A percentile compares a stretch with the other conserved stretches of the same genome.
Evolutionary conservation across 2,888 invertebrate genomes (phyloP).

Genomic region (Pycnomerus fuliginosus): DNA sequence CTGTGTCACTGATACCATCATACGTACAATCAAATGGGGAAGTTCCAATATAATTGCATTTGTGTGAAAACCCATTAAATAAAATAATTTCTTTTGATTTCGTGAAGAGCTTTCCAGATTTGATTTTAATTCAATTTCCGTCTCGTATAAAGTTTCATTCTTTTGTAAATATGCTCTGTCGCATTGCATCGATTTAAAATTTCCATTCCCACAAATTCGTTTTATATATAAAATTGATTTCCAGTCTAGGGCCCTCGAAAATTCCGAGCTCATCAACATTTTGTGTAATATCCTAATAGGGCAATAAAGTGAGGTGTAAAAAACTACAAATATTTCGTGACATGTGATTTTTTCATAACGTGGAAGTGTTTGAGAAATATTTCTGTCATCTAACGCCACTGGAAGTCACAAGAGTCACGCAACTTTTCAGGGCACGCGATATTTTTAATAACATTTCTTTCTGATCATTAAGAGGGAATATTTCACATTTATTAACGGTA

Average conservation of each 20-base stretch:
- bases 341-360: constrained; percentile 22
- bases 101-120: constrained; percentile 29
- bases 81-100: constrained; percentile 42
- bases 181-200: constrained; percentile 13
- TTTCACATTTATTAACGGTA: constrained; percentile 16
- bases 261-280: constrained; percentile 12
- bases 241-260: not conserved
- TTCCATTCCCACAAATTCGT: not conserved
- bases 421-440: constrained; percentile 11
- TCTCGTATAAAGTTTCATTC: constrained; percentile 35
- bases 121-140: constrained; percentile 43
- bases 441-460: constrained; percentile 7
- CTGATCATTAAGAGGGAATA: constrained; percentile 6
- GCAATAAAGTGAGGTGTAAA: constrained; percentile 29
- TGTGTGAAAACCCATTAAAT: constrained; percentile 30
- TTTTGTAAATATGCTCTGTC: constrained; percentile 30
- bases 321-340: constrained; percentile 38
- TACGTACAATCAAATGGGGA: too few relatives aligned
- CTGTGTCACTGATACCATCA: too few relatives aligned
- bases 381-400: constrained; percentile 15
- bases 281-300: constrained; percentile 15
- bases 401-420: constrained; percentile 19
- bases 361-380: constrained; percentile 19
- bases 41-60: not conserved
- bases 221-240: constrained; percentile 6